These are phyloP conservation scores for Bradypus variegatus DNA, from an alignment of 2,797 vertebrate genomes.

Conservation along the genomic window DNA sequence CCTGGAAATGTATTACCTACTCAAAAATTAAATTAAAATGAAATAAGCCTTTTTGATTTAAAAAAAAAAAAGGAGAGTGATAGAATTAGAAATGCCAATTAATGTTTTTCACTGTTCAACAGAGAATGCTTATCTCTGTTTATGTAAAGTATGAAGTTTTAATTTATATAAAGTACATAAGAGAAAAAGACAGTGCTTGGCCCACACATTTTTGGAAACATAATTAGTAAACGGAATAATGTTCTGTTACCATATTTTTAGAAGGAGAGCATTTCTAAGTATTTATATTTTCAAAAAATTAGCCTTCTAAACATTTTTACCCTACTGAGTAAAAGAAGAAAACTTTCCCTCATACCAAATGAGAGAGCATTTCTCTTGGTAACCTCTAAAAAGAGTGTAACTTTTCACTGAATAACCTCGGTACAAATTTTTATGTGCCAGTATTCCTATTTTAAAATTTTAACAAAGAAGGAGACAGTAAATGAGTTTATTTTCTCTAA, in stretches of 20 bases:
- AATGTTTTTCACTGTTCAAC: not conserved
- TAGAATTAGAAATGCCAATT: not conserved
- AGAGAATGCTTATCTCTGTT: not conserved
- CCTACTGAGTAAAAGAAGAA: not conserved
- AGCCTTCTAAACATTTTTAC: not conserved
- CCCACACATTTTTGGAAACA: not conserved
- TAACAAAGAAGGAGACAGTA: not conserved
- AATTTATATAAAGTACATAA: not conserved
- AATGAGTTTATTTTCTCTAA: constrained; percentile 21
- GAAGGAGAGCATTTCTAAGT: not conserved
- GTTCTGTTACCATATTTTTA: not conserved
- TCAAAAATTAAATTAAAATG: not conserved
- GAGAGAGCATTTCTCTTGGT: not conserved
- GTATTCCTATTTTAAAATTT: not conserved
- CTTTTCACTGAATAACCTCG: not conserved
- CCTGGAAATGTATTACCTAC: not conserved
- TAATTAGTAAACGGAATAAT: not conserved
- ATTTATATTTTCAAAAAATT: not conserved
- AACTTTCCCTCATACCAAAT: not conserved
- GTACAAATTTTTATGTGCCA: not conserved
- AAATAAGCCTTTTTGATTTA: not conserved
- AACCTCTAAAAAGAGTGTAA: not conserved
- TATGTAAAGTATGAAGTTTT: not conserved
- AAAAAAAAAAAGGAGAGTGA: not conserved
- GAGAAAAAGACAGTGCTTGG: not conserved